These are phyloP conservation scores for Botia almorhae DNA, from an alignment of 2,797 vertebrate genomes.

Conservation along the genomic window DNA sequence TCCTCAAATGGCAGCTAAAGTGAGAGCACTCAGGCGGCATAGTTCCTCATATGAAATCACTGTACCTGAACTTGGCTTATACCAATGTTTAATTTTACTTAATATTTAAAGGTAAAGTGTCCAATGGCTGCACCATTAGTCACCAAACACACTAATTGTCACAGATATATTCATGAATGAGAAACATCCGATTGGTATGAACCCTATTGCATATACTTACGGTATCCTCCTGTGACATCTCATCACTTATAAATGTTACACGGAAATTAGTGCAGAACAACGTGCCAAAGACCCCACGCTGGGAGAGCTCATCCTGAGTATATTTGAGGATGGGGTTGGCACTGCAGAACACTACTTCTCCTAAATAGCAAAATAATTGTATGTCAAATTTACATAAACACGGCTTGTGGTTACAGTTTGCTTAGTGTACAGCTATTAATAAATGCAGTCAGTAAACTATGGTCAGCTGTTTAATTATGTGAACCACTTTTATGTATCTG, in stretches of 20 bases:
- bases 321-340: slow-evolving; percentile 82
- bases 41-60: slow-evolving; percentile 53
- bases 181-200: not conserved
- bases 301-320: slow-evolving; percentile 82
- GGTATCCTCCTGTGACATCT: slow-evolving; percentile 72
- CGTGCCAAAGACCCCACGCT: slow-evolving; percentile 82
- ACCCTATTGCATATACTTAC: slow-evolving; percentile 65
- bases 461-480: not conserved
- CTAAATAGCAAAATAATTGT: slow-evolving; percentile 61
- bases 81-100: not conserved
- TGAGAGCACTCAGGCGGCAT: slow-evolving; percentile 25
- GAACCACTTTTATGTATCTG: not conserved
- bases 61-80: not conserved
- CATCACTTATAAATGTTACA: slow-evolving; percentile 83
- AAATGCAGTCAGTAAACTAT: not conserved
- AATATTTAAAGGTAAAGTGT: not conserved
- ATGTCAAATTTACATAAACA: not conserved
- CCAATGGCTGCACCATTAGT: not conserved
- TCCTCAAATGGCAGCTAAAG: slow-evolving; percentile 57
- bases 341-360: slow-evolving; percentile 86
- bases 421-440: not conserved
- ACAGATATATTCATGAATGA: too few relatives aligned
- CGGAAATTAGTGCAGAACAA: slow-evolving; percentile 89
- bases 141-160: too few relatives aligned
- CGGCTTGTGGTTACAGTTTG: not conserved